Conservation (phyloP, 2,888 invertebrate genomes). For the Dryococelus australis region DNA sequence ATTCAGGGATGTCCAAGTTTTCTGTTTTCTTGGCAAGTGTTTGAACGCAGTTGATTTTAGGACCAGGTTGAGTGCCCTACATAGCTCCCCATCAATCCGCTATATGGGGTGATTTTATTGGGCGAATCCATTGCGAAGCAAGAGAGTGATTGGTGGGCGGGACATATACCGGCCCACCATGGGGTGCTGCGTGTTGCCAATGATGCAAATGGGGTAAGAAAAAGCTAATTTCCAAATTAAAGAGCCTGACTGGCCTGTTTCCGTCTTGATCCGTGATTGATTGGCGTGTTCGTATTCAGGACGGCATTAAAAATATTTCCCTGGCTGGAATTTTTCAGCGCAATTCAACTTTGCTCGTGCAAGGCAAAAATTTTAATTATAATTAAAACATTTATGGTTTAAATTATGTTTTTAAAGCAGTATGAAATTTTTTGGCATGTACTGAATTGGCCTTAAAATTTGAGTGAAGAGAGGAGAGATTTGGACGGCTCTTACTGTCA, state of each 20-base stretch:
- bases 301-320: not conserved
- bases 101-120: conserved; percentile 1
- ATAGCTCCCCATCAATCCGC: not conserved
- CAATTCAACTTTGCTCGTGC: too few relatives aligned
- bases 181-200: not conserved
- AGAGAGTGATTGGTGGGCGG: not conserved
- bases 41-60: too few relatives aligned
- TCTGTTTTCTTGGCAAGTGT: too few relatives aligned
- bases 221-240: not conserved
- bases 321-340: too few relatives aligned
- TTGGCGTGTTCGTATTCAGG: not conserved
- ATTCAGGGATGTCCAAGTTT: too few relatives aligned
- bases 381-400: too few relatives aligned
- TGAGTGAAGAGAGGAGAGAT: too few relatives aligned
- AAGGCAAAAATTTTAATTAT: too few relatives aligned
- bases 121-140: not conserved
- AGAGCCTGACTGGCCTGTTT: conserved; percentile 6
- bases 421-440: too few relatives aligned
- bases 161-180: not conserved
- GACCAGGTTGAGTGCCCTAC: not conserved
- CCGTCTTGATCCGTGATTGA: not conserved
- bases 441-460: too few relatives aligned
- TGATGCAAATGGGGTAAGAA: not conserved
- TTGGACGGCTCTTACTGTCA: too few relatives aligned
- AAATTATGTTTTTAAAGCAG: too few relatives aligned